phyloP scores from a whole-genome alignment of 2,888 invertebrate genomes.

The Synanthedon myopaeformis region DNA sequence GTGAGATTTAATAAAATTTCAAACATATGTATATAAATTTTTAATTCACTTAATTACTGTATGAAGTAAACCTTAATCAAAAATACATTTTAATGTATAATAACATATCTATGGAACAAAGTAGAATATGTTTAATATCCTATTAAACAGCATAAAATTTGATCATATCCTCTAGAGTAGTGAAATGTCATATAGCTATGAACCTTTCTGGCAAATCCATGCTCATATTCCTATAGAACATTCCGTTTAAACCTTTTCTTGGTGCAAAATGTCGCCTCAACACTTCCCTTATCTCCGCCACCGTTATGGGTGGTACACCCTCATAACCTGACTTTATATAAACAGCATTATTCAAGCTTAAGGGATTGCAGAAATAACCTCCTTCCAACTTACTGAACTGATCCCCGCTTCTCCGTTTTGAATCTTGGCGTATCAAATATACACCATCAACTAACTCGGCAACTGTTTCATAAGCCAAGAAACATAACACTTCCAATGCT shows the following conservation, averaged over 20 bases:
- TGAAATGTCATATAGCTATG: constrained; percentile 30
- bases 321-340: constrained; percentile 72
- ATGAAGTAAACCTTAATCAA: too few relatives aligned
- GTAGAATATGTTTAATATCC: too few relatives aligned
- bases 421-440: constrained; percentile 83
- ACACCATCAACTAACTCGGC: constrained; percentile 90
- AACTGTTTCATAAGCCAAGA: constrained; percentile 90
- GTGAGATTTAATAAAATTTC: too few relatives aligned
- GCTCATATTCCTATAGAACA: constrained; percentile 60
- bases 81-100: too few relatives aligned
- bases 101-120: too few relatives aligned
- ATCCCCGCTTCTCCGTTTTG: constrained; percentile 75
- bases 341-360: constrained; percentile 67
- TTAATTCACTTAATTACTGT: too few relatives aligned
- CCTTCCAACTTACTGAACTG: constrained; percentile 76
- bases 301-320: constrained; percentile 78
- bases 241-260: constrained; percentile 67
- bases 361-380: constrained; percentile 74
- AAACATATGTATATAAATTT: too few relatives aligned
- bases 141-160: too few relatives aligned
- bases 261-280: constrained; percentile 79
- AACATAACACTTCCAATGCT: constrained; percentile 83
- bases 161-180: neutral
- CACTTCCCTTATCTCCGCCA: constrained; percentile 86
- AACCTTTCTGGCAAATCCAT: constrained; percentile 46